These are phyloP conservation scores for Phthorimaea operculella DNA, from an alignment of 1,140 invertebrate genomes.

Conservation along the genomic window DNA sequence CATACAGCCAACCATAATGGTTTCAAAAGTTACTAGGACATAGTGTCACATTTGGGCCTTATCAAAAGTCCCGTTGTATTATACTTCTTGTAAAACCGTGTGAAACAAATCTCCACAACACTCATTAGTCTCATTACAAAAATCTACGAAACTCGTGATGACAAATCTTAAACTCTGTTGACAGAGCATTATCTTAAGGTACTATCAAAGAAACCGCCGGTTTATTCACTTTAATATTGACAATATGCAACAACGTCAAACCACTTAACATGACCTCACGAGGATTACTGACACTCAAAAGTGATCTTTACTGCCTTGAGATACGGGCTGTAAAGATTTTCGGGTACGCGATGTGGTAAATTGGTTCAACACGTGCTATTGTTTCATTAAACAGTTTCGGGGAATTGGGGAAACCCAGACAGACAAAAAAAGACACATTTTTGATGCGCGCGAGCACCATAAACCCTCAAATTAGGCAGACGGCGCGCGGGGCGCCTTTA, in stretches of 20 bases:
- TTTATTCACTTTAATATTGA: constrained; percentile 51
- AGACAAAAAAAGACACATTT: constrained; percentile 37
- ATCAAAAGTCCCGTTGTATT: too few species aligned
- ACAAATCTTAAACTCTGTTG: constrained; percentile 51
- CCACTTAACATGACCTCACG: too few species aligned
- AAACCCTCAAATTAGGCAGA: too few species aligned
- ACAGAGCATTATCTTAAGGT: constrained; percentile 46
- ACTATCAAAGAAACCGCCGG: constrained; percentile 57
- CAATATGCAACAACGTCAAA: constrained; percentile 13
- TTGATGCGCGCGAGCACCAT: constrained; percentile 20
- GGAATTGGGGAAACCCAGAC: constrained; percentile 55
- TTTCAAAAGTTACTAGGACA: too few species aligned
- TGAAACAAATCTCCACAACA: constrained; percentile 24
- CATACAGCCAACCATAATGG: too few species aligned
- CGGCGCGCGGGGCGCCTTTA: too few species aligned
- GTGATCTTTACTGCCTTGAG: background rate
- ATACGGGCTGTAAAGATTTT: background rate
- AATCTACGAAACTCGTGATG: constrained; percentile 35
- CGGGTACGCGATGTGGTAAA: background rate
- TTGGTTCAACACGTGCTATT: constrained; percentile 40
- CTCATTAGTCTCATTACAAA: constrained; percentile 27
- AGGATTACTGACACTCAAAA: too few species aligned
- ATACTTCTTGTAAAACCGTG: background rate
- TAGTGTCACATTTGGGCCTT: too few species aligned
- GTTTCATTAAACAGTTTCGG: constrained; percentile 63